Evolutionary conservation across 2,797 vertebrate genomes (phyloP), one percentile per base, ranked within the genome.

Genomic region (Girardinus metallicus): DNA sequence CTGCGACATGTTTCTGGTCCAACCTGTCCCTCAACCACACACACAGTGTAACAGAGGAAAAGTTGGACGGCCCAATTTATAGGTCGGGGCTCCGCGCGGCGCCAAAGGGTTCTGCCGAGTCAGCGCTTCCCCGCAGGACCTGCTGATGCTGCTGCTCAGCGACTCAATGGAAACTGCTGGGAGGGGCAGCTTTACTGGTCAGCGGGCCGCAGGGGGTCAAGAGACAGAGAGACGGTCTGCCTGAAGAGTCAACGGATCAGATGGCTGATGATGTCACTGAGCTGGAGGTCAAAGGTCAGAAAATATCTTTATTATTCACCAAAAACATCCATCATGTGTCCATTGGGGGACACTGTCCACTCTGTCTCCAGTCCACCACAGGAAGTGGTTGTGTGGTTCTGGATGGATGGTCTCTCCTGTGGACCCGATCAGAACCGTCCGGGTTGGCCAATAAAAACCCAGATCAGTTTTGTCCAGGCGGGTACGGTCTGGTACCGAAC

Each of bases 131-230:
- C 16, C 21, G 21, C 47, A 53, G 51, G 51, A 53, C 23, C 51
- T 96, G 96, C 94, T 66, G 83, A 51, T 93, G 93, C 84, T 97
- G 97, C 97, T 96, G 97, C 96, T 97, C 96, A 97, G 95, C 74
- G 57, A 46, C 13, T 88, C 79, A 86, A 88, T 88, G 82, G 87
- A 91, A 91, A 77, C 83, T 91, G 90, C 91, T 90, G n/a, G 57
- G 80, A 87, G 80, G 68, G 80, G 68, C 86, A 76, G 84, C 76
- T 91, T 90, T 90, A 72, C 77, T 43, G 80, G 76, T 91, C 86
- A 87, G 78, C 87, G 82, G 83, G 49, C n/a, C n/a, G n/a, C n/a
- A n/a, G n/a, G n/a, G n/a, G n/a, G n/a, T n/a, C n/a, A n/a, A n/a
- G 1, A 31, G 29, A 60, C 57, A 49, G 21, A 47, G 13, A 53